phyloP scores from a whole-genome alignment of 2,888 invertebrate genomes.

The Tineola bisselliella region DNA sequence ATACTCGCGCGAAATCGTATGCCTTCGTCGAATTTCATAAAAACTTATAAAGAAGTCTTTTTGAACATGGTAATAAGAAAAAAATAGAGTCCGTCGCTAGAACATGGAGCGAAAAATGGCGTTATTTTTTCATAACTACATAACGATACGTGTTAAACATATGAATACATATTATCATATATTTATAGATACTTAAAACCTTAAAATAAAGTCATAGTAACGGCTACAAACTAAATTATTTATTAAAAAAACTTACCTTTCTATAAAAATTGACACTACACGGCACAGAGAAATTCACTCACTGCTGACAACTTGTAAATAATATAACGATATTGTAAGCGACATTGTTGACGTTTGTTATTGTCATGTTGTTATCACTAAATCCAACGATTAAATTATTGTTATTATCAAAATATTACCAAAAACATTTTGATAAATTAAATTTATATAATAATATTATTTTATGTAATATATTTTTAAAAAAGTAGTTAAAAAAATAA shows the following conservation, averaged over 20 bases:
- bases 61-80: slow-evolving; percentile 31
- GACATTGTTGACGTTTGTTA: background rate
- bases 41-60: slow-evolving; percentile 18
- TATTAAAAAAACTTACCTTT: slow-evolving; percentile 50
- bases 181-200: slow-evolving; percentile 14
- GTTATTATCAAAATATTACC: too few relatives aligned
- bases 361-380: background rate
- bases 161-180: background rate
- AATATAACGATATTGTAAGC: background rate
- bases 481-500: too few relatives aligned
- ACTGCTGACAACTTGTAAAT: background rate
- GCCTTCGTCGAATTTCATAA: background rate
- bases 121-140: slow-evolving; percentile 29
- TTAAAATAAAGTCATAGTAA: background rate
- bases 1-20: background rate
- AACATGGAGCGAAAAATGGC: slow-evolving; percentile 59
- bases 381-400: too few relatives aligned
- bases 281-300: slow-evolving; percentile 26
- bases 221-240: slow-evolving; percentile 21
- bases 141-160: background rate
- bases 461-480: too few relatives aligned
- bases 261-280: slow-evolving; percentile 54
- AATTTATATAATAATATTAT: too few relatives aligned
- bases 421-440: too few relatives aligned
- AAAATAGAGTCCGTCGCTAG: slow-evolving; percentile 32